Evolutionary conservation across 2,888 invertebrate genomes (phyloP).

Genomic region (Clusia tigrina): DNA sequence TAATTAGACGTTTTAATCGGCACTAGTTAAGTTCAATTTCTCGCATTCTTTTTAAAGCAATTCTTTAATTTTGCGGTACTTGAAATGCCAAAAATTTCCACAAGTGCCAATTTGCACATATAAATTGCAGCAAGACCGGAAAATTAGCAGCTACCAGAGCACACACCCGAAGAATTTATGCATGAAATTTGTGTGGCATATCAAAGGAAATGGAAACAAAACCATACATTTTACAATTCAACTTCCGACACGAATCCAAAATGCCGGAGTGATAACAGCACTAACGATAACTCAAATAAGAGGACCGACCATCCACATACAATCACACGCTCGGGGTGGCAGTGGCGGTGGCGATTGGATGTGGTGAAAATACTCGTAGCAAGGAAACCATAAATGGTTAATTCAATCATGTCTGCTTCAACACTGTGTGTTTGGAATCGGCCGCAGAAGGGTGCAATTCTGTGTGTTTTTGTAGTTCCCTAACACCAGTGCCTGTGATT

Average conservation of each 20-base stretch:
- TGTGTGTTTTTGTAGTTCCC: slow-evolving; percentile 4
- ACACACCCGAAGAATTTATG: slow-evolving; percentile 14
- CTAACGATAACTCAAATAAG: not conserved
- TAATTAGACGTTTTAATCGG: too few relatives aligned
- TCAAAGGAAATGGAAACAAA: slow-evolving; percentile 60
- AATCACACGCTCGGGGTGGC: not conserved
- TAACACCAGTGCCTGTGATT: slow-evolving; percentile 26
- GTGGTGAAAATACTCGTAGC: slow-evolving; percentile 38
- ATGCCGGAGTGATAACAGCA: slow-evolving; percentile 37
- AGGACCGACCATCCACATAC: slow-evolving; percentile 6
- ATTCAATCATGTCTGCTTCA: slow-evolving; percentile 57
- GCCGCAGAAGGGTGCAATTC: slow-evolving; percentile 3
- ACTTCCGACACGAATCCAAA: slow-evolving; percentile 24
- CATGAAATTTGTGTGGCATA: slow-evolving; percentile 49
- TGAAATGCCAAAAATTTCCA: slow-evolving; percentile 26
- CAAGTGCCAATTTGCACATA: not conserved
- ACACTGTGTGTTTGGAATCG: slow-evolving; percentile 29
- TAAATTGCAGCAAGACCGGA: not conserved
- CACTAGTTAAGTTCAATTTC: too few relatives aligned
- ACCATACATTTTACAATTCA: slow-evolving; percentile 46
- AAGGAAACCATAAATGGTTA: slow-evolving; percentile 59
- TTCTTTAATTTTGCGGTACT: too few relatives aligned
- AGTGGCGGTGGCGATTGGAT: slow-evolving; percentile 1
- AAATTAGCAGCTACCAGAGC: not conserved
- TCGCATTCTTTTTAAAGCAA: not conserved